Base-by-base conservation (phyloP, 2,113 vertebrate species). In the Sinocyclocheilus anshuiensis region DNA sequence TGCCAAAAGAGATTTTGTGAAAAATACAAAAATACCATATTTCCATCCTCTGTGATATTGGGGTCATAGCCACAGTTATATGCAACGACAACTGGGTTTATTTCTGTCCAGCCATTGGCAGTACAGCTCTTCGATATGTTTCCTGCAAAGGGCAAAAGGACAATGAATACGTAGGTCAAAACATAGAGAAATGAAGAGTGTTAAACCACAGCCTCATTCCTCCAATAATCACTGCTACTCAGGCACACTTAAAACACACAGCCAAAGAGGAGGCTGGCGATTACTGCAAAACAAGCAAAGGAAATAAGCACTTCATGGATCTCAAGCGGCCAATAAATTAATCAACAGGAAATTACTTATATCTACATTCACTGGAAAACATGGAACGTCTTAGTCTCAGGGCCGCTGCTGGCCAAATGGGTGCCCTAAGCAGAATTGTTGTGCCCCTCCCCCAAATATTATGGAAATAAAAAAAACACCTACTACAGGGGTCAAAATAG, bases 71-170 rank as follows among this genome's bases (percentile, higher is more conserved):
- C 97, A 89, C 98, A 99, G 88, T 97, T 96, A 0, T 90, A 0
- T 0, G 91, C 1, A 0, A 97, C 96, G 0, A 95, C 93, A 0
- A 92, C 91, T 0, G 95, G 93, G 86, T 95, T 94, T 85, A 96
- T 90, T 0, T 92, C 83, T 0, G 94, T 93, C 97, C 97, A 99
- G 79, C 97, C 97, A 0, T 94, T 87, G 0, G 81, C 92, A 0
- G 96, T 97, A 80, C 98, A 99, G 86, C 91, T 96, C 90, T 96
- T 97, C 82, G 96, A 97, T 90, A 99, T 93, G 0, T 98, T 98
- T 57, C 96, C 98, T 99, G 69, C 33, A 84, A 24, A 59, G 7
- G 11, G 11, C 24, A 57, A 84, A 22, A 74, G 13, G 7, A 8
- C 6, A 39, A 20, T 39, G 48, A 74, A 39, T 22, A 16, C 18